Conservation (phyloP, 2,113 vertebrate genomes). For the Sturnus vulgaris region DNA sequence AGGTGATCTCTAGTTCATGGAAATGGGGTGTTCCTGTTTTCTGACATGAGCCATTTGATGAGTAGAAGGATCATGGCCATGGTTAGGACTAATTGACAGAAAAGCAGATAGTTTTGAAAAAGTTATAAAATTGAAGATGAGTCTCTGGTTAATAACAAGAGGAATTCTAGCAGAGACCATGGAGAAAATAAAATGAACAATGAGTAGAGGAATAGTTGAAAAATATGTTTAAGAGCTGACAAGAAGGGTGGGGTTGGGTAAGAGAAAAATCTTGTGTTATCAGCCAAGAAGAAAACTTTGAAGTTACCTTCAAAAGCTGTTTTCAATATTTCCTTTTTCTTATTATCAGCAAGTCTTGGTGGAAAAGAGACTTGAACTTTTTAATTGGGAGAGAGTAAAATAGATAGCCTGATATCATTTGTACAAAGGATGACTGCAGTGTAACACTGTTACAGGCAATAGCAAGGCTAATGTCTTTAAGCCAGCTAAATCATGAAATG, state of each 20-base stretch:
- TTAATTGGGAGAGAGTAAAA: slow-evolving; percentile 25
- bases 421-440: not conserved
- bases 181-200: not conserved
- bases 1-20: not conserved
- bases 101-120: not conserved
- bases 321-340: slow-evolving; percentile 1
- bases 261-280: not conserved
- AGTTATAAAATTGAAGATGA: not conserved
- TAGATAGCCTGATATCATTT: not conserved
- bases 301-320: slow-evolving; percentile 26
- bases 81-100: not conserved
- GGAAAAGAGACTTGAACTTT: not conserved
- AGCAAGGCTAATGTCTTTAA: not conserved
- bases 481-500: not conserved
- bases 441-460: not conserved
- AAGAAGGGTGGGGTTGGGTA: not conserved
- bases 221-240: slow-evolving; percentile 6
- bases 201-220: not conserved
- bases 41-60: not conserved
- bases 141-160: not conserved
- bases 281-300: not conserved
- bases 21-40: not conserved
- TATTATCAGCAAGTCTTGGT: not conserved
- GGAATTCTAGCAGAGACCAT: not conserved
- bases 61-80: not conserved